A percentile compares a stretch with the other conserved stretches of the same genome.
Evolutionary conservation across 2,888 invertebrate genomes (phyloP).

Genomic region (Sericinus montela): DNA sequence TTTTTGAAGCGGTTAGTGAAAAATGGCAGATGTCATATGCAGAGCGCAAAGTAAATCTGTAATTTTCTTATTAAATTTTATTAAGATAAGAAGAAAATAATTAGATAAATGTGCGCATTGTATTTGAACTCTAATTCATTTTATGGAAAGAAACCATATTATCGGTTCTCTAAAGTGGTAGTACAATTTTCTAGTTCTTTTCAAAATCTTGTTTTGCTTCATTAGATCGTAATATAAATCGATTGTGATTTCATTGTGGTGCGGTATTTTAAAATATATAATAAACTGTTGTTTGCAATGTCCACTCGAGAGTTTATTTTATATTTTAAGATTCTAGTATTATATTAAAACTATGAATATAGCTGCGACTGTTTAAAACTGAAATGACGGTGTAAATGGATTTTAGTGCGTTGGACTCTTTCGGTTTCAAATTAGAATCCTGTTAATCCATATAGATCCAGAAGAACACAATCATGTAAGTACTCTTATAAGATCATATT

Average conservation of each 20-base stretch:
- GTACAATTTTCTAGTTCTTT: not conserved
- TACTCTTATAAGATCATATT: not conserved
- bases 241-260: constrained; percentile 13
- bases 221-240: constrained; percentile 12
- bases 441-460: not conserved
- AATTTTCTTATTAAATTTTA: constrained; percentile 25
- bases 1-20: constrained; percentile 36
- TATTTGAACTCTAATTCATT: not conserved
- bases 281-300: not conserved
- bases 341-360: constrained; percentile 1
- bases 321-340: constrained; percentile 1
- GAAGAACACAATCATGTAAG: constrained; percentile 8
- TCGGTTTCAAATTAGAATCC: not conserved
- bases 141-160: not conserved
- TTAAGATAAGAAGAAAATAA: constrained; percentile 19
- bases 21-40: constrained; percentile 44
- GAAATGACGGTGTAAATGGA: constrained; percentile 1
- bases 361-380: constrained; percentile 1
- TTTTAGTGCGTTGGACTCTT: constrained; percentile 3
- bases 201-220: constrained; percentile 10
- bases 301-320: not conserved
- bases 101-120: not conserved
- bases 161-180: not conserved
- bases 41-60: constrained; percentile 29
- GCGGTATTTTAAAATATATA: constrained; percentile 2